Evolutionary conservation across 2,113 vertebrate genomes (phyloP).

Genomic region (Chrysochloris asiatica): DNA sequence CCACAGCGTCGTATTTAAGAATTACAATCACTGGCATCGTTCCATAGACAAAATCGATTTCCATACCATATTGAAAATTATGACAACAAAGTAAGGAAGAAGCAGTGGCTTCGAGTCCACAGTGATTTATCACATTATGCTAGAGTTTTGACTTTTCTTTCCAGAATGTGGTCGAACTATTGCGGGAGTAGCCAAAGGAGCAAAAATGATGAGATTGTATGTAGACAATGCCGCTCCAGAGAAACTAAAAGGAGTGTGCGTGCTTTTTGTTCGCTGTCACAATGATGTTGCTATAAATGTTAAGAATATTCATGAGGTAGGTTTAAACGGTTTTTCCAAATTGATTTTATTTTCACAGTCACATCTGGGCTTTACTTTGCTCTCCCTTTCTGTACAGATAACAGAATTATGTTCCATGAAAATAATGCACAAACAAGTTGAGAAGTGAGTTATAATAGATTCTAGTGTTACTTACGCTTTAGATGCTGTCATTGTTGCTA

Average conservation of each 20-base stretch:
- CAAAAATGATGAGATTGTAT: slow-evolving; percentile 84
- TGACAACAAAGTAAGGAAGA: slow-evolving; percentile 10
- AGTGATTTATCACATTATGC: not conserved
- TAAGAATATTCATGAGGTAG: slow-evolving; percentile 88
- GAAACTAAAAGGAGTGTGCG: slow-evolving; percentile 83
- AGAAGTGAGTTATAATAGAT: not conserved
- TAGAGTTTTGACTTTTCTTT: slow-evolving; percentile 72
- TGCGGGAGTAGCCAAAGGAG: slow-evolving; percentile 81
- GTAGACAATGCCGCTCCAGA: slow-evolving; percentile 80
- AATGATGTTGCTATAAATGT: slow-evolving; percentile 82
- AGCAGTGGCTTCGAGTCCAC: not conserved
- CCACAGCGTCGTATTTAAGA: not conserved
- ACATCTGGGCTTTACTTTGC: not conserved
- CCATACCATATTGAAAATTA: not conserved
- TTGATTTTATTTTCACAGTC: not conserved
- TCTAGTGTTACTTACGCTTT: not conserved
- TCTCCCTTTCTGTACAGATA: not conserved
- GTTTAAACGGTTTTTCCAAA: not conserved
- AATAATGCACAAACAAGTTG: not conserved
- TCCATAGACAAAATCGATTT: not conserved
- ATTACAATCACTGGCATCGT: not conserved
- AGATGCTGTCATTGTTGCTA: not conserved
- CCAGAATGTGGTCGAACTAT: slow-evolving; percentile 88
- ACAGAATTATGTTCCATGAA: slow-evolving; percentile 3
- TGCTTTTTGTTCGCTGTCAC: slow-evolving; percentile 86